These are phyloP conservation scores for Cosmopolites sordidus DNA, from an alignment of 2,888 invertebrate genomes.

Conservation along the genomic window DNA sequence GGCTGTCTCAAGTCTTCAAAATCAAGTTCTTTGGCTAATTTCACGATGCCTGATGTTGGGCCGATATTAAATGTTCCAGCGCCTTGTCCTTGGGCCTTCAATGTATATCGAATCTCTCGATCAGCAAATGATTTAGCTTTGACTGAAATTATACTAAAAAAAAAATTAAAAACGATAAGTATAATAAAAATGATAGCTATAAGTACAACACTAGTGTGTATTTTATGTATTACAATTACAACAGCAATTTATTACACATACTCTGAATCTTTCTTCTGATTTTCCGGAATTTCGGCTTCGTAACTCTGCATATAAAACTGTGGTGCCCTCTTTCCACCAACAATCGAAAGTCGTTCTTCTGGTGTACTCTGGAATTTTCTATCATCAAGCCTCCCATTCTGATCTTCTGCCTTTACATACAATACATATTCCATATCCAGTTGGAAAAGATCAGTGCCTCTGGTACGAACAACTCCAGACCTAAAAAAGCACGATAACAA, in stretches of 20 bases:
- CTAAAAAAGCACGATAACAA: slow-evolving; percentile 40
- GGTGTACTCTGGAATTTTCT: slow-evolving; percentile 85
- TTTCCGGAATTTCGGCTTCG: slow-evolving; percentile 93
- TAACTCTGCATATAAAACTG: slow-evolving; percentile 96
- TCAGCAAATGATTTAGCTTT: slow-evolving; percentile 97
- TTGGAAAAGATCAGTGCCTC: slow-evolving; percentile 88
- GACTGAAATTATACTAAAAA: slow-evolving; percentile 87
- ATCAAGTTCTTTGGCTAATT: slow-evolving; percentile 91
- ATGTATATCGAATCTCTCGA: slow-evolving; percentile 90
- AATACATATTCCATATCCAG: slow-evolving; percentile 94
- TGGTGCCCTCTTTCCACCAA: slow-evolving; percentile 95
- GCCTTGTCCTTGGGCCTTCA: slow-evolving; percentile 91
- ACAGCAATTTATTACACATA: no score
- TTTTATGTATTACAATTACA: no score
- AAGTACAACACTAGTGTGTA: no score
- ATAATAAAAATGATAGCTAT: no score
- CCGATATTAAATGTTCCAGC: slow-evolving; percentile 95
- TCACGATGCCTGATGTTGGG: slow-evolving; percentile 90
- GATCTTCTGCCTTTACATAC: slow-evolving; percentile 94
- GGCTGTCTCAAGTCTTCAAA: slow-evolving; percentile 94
- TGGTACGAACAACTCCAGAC: slow-evolving; percentile 86
- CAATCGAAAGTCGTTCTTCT: slow-evolving; percentile 87
- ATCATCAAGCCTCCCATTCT: slow-evolving; percentile 89
- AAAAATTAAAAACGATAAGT: slow-evolving; percentile 15
- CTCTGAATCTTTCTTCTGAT: slow-evolving; percentile 96